Conservation (phyloP, 2,888 invertebrate genomes). For the Thymelicus acteon region DNA sequence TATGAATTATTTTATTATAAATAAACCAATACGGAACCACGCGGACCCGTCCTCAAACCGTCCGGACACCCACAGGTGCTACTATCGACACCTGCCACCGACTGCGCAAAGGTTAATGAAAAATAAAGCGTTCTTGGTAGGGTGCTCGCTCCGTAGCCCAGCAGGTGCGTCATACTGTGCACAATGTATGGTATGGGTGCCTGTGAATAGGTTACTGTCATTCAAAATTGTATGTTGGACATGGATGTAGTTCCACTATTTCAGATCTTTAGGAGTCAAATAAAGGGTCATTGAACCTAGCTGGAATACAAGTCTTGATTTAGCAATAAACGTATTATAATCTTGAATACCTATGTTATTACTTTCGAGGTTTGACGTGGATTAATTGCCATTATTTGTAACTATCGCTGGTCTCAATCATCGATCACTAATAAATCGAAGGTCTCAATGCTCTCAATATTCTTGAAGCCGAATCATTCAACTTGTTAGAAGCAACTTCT, state of each 20-base stretch:
- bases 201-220: slow-evolving; percentile 14
- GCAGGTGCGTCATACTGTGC: slow-evolving; percentile 16
- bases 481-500: not conserved
- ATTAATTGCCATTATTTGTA: too few species aligned
- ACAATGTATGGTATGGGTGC: not conserved
- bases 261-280: too few species aligned
- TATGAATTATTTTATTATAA: not conserved
- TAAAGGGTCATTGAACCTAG: too few species aligned
- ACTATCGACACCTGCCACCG: slow-evolving; percentile 37
- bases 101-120: slow-evolving; percentile 37
- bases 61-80: slow-evolving; percentile 19
- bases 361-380: too few species aligned
- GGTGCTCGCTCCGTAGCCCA: slow-evolving; percentile 26
- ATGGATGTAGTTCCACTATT: not conserved
- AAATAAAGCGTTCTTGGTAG: slow-evolving; percentile 27
- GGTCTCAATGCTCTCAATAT: not conserved
- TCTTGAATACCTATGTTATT: too few species aligned
- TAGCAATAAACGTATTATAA: too few species aligned
- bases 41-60: slow-evolving; percentile 3
- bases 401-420: too few species aligned
- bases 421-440: too few species aligned
- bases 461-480: not conserved
- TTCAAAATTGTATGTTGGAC: not conserved
- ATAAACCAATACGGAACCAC: not conserved
- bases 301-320: too few species aligned